Evolutionary conservation across 2,797 vertebrate species (phyloP).

Genomic region (Tokudaia tokunoshimensis): DNA sequence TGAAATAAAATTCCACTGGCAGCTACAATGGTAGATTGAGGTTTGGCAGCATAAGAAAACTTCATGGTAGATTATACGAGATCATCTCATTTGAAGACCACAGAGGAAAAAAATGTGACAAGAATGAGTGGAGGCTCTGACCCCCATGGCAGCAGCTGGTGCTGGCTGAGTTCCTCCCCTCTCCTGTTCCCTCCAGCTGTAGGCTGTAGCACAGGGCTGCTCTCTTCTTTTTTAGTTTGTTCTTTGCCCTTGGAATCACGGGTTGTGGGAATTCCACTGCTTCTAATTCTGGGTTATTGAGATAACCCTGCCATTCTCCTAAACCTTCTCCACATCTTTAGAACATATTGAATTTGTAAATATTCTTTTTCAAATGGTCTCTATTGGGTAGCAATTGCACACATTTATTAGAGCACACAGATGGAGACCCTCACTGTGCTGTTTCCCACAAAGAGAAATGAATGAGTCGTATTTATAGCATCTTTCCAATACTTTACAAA

Average conservation of each 20-base stretch:
- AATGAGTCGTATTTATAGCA: conserved; percentile 45
- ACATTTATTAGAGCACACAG: neutral
- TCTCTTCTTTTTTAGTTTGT: neutral
- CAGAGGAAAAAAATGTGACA: neutral
- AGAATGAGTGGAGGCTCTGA: neutral
- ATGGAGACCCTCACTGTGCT: neutral
- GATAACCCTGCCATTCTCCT: neutral
- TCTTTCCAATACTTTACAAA: neutral
- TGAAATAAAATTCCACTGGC: neutral
- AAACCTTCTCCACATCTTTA: neutral
- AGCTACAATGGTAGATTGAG: neutral
- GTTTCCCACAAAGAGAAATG: neutral
- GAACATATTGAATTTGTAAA: neutral
- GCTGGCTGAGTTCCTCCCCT: too few species aligned
- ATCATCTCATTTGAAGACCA: neutral
- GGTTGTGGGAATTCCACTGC: neutral
- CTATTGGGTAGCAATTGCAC: neutral
- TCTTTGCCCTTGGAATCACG: neutral
- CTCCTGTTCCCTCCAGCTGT: neutral
- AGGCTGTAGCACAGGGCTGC: neutral
- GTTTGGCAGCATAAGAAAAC: neutral
- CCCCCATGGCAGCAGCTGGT: neutral
- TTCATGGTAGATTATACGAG: neutral
- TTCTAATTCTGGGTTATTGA: neutral
- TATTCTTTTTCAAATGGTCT: neutral